Conservation (phyloP, 2,113 vertebrate species). For the Xenopus tropicalis region UCB_Xtro_10.0 CM004444.2:92349501-92350000, state of each 20-base stretch:
- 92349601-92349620: slow-evolving; percentile 18
- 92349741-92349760: not conserved
- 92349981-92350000: too few species aligned
- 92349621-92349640: not conserved
- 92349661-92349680: slow-evolving; percentile 5
- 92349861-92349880: too few species aligned
- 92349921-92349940: too few species aligned
- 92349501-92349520: slow-evolving; percentile 22
- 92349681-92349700: not conserved
- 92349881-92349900: too few species aligned
- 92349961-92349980: too few species aligned
- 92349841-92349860: not conserved
- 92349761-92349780: slow-evolving; percentile 2
- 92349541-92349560: slow-evolving; percentile 20
- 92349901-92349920: not conserved
- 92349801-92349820: slow-evolving; percentile 4
- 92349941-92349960: too few species aligned
- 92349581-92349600: slow-evolving; percentile 10
- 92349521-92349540: slow-evolving; percentile 10
- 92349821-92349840: not conserved
- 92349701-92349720: not conserved
- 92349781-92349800: not conserved
- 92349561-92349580: not conserved
- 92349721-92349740: not conserved
- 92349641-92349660: slow-evolving; percentile 2